Evolutionary conservation across 92 coral and sea anemone species (phyloP), one percentile per base, ranked within the genome.

Genomic region (Phenganax marumi): DNA sequence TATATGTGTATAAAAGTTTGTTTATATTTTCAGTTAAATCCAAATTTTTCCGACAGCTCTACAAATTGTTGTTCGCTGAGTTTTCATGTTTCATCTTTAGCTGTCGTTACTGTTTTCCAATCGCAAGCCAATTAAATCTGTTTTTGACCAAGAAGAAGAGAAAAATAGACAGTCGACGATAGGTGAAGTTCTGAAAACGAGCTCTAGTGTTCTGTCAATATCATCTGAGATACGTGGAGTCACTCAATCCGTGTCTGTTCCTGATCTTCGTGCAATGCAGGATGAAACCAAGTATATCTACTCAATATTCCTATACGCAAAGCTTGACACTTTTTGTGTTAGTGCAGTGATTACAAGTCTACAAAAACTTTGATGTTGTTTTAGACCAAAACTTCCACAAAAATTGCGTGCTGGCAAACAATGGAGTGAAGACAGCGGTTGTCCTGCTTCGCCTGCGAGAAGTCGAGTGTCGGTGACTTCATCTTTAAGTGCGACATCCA

Each of bases 211-310:
- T 9, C 12, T 78, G 61, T 78, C 73, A 50, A 61, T 78, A 23
- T 39, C 73, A 23, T 39, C 73, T 43, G 83, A 78, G 56, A 14
- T 23, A 10, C 16, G 12, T 14, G 73, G 60, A 61, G 60, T 78
- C 10, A 55, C 52, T 23, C 81, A 77, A 17, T 78, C 83, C 46
- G 73, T 50, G 49, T 78, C 83, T 18, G 83, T 78, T 12, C 83
- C 83, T 17, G 83, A 78, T 63, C 83, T 78, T 14, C 83, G 83
- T 78, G 50, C 26, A 13, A 56, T 76, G 81, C 65, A 58, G 23
- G 68, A 56, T 54, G 81, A 76, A 43, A 22, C 81, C 62, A 76
- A 68, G 81, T 76, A 76, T 4, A 21, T 52, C 43, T 33, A 33
- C 43, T 33, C 43, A 33, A 33, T 33, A 33, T 33, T 33, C 43